Evolutionary conservation across 2,888 invertebrate genomes (phyloP), one percentile per base, ranked within the genome.

Genomic region (Tetanocera ferruginea): DNA sequence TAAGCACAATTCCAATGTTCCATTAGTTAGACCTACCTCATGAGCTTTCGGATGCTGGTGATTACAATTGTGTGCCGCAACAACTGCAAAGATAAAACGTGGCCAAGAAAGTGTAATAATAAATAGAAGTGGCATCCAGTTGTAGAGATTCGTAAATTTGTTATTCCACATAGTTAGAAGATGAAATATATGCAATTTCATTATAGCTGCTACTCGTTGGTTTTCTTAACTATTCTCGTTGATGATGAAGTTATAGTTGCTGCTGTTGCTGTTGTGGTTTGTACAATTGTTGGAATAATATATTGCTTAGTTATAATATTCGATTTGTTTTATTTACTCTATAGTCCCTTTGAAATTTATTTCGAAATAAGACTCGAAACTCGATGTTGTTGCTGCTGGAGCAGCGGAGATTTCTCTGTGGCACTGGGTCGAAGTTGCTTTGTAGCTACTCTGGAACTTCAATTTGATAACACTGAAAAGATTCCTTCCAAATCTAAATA

Each of bases 31-130:
- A 31, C 87, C 86, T 87, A 94, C 94, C 92, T 94, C 93, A 86
- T 94, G 92, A 76, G 91, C 92, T 85, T 92, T 93, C 3, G 94
- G 94, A 88, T 94, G 93, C 80, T 92, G 91, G 84, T 94, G 94
- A 71, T 90, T 92, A 88, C 94, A 94, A 83, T 92, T 91, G 83
- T 87, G 87, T 31, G 84, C 84, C 5, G n/a, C 17, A 51, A 34
- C 71, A 14, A 49, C 71, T 28, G 23, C 73, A 28, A 52, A 67
- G n/a, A 37, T n/a, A 52, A 55, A 55, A 66, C 57, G 28, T 37
- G 66, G 55, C 66, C 66, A 75, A 75, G 11, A 67, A 17, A 67
- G 17, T n/a, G 77, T 55, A 11, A 72, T 52, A 52, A 73, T 43
- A 17, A 73, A 6, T 17, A 69, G 67, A 37, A 77, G 62, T 31